phyloP scores from a whole-genome alignment of 2,888 invertebrate genomes.

The Euzophera pinguis region DNA sequence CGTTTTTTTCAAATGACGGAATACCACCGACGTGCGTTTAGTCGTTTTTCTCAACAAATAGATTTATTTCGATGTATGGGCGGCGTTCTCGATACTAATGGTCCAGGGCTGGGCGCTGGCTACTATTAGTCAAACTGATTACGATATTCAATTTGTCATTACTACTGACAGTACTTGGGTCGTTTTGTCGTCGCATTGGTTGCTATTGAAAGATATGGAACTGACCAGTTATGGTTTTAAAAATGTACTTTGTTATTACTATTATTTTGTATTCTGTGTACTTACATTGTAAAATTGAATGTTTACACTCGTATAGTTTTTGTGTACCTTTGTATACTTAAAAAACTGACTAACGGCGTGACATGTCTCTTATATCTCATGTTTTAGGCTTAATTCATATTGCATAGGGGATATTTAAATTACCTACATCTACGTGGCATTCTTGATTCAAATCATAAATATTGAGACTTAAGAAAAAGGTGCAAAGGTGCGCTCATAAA shows the following conservation, averaged over 20 bases:
- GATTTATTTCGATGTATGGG: conserved; percentile 3
- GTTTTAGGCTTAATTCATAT: no score
- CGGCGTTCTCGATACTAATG: conserved; percentile 6
- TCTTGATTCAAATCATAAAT: no score
- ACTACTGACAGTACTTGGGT: neutral
- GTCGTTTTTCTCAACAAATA: conserved; percentile 11
- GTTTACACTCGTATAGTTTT: no score
- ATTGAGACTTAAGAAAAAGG: no score
- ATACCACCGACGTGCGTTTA: conserved; percentile 14
- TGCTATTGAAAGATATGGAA: neutral
- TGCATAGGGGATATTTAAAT: no score
- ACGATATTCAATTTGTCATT: neutral
- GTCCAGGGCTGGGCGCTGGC: conserved; percentile 1
- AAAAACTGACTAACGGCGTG: no score
- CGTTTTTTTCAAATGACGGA: conserved; percentile 27
- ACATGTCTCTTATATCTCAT: no score
- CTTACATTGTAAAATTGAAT: no score
- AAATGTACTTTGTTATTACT: neutral
- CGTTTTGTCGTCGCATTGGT: neutral
- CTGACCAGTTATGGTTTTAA: no score
- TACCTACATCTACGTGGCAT: no score
- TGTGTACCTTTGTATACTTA: no score
- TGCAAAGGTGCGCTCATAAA: no score
- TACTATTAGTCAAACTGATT: conserved; percentile 11
- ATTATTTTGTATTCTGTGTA: neutral